Conservation (phyloP, 1,140 invertebrate species). For the Cyclargus thomasi region DNA sequence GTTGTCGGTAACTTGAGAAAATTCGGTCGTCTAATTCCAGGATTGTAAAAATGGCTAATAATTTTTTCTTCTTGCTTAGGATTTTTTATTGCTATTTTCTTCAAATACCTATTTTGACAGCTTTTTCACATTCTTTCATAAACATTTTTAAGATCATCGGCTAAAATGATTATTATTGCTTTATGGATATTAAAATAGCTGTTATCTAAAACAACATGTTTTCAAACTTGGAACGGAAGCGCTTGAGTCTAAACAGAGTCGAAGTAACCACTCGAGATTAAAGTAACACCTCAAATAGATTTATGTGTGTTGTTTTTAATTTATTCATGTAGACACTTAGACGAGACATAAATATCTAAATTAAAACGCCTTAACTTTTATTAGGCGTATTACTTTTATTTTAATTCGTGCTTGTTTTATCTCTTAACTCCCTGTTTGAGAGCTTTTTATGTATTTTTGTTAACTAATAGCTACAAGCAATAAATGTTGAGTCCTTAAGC, state of each 20-base stretch:
- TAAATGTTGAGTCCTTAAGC: no score
- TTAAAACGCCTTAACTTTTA: conserved; percentile 11
- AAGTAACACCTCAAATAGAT: conserved; percentile 63
- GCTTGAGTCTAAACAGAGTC: conserved; percentile 36
- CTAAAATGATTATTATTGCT: not conserved
- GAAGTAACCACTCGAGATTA: conserved; percentile 53
- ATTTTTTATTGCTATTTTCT: no score
- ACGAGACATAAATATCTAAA: conserved; percentile 18
- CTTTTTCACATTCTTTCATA: no score
- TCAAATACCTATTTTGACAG: no score
- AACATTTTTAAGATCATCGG: no score
- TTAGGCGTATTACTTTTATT: not conserved
- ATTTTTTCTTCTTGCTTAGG: no score
- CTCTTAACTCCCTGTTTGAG: not conserved
- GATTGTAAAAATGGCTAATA: no score
- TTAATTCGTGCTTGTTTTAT: not conserved
- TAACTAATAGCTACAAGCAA: not conserved
- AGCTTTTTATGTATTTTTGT: not conserved
- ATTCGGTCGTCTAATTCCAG: no score
- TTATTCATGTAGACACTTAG: conserved; percentile 56
- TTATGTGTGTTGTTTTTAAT: conserved; percentile 28
- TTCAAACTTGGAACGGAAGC: conserved; percentile 45
- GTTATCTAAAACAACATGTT: conserved; percentile 28
- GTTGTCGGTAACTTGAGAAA: no score
- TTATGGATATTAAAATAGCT: not conserved